Evolutionary conservation across 2,797 vertebrate genomes (phyloP), one percentile per base, ranked within the genome.

Genomic region (Lithobates sylvaticus): DNA sequence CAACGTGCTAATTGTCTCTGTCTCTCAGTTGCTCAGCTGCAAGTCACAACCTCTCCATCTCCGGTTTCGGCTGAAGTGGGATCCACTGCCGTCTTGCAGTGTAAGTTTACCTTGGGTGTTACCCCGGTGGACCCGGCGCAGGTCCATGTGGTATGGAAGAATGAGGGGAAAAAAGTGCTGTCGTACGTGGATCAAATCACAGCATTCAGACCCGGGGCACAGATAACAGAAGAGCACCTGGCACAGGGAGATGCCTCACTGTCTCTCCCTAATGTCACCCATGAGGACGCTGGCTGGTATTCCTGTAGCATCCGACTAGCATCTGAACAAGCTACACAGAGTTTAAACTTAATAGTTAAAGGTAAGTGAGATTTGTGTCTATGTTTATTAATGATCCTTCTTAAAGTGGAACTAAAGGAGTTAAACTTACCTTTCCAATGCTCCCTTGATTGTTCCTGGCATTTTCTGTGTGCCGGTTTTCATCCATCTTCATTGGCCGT

Each of bases 111-210:
- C 7, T 50, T 78, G 26, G 79, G 34, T 18, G 75, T 82, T 6
- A n/a, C 68, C 36, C 84, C 87, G 0, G 80, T 88, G 23, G 84
- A 83, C 36, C 79, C 84, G 1, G 79, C 75, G 8, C 80, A 85
- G 67, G 83, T 88, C 32, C 83, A 82, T 13, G 83, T 88, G 61
- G 39, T 82, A 21, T 88, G 87, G 87, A 82, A 88, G 75, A 81
- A 85, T 29, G 78, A 88, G 12, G 87, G 75, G 23, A 77, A 61
- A 27, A 85, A 88, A 36, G 78, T 88, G 2, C 61, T 71, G 7
- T 75, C 87, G 0, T 88, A 85, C 29, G 36, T 71, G n/a, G 79
- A 81, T 0, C 18, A 36, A 16, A 39, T 88, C 68, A 69, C 26
- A 7, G 26, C 73, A 2, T 78, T 44, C 34, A 80, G 87, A 71